phyloP scores from a whole-genome alignment of 2,113 vertebrate genomes.

The Colius striatus region DNA sequence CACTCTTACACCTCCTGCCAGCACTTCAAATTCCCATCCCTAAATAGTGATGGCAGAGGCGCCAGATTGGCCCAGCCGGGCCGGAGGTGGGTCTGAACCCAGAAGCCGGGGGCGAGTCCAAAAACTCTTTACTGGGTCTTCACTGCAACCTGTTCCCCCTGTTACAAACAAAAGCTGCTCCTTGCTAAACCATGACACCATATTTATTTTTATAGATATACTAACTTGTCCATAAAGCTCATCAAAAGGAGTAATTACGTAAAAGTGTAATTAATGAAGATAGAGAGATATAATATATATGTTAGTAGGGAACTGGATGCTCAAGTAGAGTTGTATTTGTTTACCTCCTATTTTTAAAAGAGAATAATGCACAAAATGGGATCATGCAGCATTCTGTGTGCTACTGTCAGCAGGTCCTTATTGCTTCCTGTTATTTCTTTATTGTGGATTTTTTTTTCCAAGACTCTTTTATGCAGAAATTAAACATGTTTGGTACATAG shows the following conservation, averaged over 20 bases:
- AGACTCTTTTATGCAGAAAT: not conserved
- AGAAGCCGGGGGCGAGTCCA: too few relatives aligned
- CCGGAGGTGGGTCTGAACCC: too few relatives aligned
- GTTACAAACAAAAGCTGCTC: too few relatives aligned
- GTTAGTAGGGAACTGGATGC: not conserved
- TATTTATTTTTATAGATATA: too few relatives aligned
- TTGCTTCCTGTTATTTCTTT: not conserved
- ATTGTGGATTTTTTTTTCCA: not conserved
- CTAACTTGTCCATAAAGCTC: not conserved
- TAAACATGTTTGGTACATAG: accelerated
- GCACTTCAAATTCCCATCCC: too few relatives aligned
- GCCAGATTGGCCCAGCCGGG: too few relatives aligned
- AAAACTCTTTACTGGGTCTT: too few relatives aligned
- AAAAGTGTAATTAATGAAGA: not conserved
- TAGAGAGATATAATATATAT: not conserved
- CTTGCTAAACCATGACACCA: too few relatives aligned
- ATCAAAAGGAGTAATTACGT: not conserved
- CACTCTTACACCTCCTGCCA: too few relatives aligned
- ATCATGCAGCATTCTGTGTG: not conserved
- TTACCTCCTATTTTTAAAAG: not conserved
- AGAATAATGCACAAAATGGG: not conserved
- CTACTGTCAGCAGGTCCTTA: not conserved
- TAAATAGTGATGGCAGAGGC: too few relatives aligned
- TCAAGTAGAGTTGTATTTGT: not conserved
- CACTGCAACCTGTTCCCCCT: too few relatives aligned